Percentiles rank a stretch among this genome's conserved stretches.
Conservation (phyloP, 2,888 invertebrate genomes). For the Cynaeus angustus region DNA sequence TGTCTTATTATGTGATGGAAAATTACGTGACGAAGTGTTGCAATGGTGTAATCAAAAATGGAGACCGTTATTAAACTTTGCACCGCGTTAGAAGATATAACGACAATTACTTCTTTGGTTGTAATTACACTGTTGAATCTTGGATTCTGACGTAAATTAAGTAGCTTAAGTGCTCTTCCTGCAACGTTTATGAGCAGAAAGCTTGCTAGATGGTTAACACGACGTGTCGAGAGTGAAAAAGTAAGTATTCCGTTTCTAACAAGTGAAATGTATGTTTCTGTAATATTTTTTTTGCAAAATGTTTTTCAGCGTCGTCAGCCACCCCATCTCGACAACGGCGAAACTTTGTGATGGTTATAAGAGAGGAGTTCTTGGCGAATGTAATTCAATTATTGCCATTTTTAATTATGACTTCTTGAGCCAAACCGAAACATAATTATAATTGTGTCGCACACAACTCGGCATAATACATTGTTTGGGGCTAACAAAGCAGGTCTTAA, state of each 20-base stretch:
- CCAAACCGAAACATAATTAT: slow-evolving; percentile 71
- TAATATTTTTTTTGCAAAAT: not conserved
- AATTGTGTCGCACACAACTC: slow-evolving; percentile 70
- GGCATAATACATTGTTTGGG: slow-evolving; percentile 69
- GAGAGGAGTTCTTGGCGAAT: slow-evolving; percentile 38
- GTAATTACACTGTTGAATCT: too few species aligned
- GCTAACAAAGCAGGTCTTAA: slow-evolving; percentile 66
- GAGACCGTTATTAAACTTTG: slow-evolving; percentile 9
- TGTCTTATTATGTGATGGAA: slow-evolving; percentile 44
- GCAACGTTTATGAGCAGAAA: too few species aligned
- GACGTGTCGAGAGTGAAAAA: too few species aligned
- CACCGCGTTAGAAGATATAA: not conserved
- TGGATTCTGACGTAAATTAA: not conserved
- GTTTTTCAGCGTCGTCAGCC: slow-evolving; percentile 10
- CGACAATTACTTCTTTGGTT: too few species aligned
- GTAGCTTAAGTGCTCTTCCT: too few species aligned
- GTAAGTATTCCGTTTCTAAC: too few species aligned
- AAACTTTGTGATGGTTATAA: slow-evolving; percentile 36
- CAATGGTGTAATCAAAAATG: slow-evolving; percentile 10
- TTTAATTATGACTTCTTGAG: slow-evolving; percentile 70
- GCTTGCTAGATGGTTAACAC: too few species aligned
- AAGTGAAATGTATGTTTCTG: too few species aligned
- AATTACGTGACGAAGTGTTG: slow-evolving; percentile 30
- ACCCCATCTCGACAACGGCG: slow-evolving; percentile 25
- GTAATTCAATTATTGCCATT: slow-evolving; percentile 61